Conservation (phyloP, 2,113 vertebrate genomes). For the Odocoileus hemionus region DNA sequence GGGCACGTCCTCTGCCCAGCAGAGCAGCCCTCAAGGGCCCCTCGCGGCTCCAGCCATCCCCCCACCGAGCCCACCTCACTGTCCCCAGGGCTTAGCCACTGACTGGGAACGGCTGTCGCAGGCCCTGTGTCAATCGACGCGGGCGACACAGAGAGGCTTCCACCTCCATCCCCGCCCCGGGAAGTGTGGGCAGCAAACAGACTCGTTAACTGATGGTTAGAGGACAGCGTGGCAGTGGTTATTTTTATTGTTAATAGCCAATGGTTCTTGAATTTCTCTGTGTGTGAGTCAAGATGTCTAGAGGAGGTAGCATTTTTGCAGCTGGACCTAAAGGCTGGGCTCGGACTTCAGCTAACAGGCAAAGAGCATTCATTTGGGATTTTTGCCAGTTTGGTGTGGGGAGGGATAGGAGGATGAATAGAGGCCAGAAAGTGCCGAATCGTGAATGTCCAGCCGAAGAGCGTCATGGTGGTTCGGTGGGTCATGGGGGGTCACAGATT, state of each 20-base stretch:
- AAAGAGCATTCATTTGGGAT: neutral
- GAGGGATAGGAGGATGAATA: neutral
- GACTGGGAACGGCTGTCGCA: neutral
- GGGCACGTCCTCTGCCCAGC: no score
- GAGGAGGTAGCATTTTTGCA: neutral
- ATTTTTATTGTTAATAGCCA: neutral
- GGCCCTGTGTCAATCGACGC: no score
- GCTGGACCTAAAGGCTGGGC: neutral
- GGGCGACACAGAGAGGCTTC: neutral
- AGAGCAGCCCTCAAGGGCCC: neutral
- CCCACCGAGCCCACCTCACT: neutral
- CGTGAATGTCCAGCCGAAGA: neutral
- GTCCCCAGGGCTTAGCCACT: neutral
- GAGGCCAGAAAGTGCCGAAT: neutral
- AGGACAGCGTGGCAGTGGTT: neutral
- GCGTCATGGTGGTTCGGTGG: neutral
- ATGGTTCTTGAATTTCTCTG: neutral
- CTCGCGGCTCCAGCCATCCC: neutral
- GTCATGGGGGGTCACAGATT: neutral
- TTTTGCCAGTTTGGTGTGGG: neutral
- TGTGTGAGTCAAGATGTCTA: neutral
- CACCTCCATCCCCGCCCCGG: neutral
- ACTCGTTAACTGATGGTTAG: neutral
- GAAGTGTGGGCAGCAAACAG: neutral
- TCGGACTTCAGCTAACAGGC: neutral